Percentiles rank a stretch among this genome's conserved stretches.
phyloP scores from a whole-genome alignment of 2,888 invertebrate genomes.

The Tenthredo notha region DNA sequence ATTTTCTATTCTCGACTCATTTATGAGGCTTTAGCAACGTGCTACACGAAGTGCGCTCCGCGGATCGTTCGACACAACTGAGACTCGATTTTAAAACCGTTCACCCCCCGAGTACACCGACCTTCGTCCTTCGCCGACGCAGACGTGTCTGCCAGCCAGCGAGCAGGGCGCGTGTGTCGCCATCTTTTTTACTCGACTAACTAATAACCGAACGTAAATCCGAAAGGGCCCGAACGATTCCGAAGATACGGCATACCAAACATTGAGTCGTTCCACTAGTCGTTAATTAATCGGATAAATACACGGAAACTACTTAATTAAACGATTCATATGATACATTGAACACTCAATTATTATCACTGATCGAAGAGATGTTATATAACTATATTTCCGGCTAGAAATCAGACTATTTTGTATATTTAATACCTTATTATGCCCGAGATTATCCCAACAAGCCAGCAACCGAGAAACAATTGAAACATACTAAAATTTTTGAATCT shows the following conservation, averaged over 20 bases:
- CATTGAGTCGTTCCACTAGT: constrained; percentile 27
- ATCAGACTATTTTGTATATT: not conserved
- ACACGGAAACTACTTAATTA: not conserved
- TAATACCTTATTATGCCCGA: not conserved
- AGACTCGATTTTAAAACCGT: constrained; percentile 43
- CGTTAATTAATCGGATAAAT: constrained; percentile 3
- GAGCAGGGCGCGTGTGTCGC: constrained; percentile 46
- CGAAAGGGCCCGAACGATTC: constrained; percentile 1
- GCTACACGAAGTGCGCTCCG: constrained; percentile 60
- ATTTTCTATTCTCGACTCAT: not conserved
- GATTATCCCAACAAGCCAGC: not conserved
- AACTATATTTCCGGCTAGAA: not conserved
- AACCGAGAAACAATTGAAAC: not conserved
- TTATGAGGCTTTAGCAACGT: not conserved
- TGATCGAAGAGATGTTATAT: not conserved
- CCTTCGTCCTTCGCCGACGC: constrained; percentile 53
- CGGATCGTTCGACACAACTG: constrained; percentile 68
- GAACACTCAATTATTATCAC: not conserved
- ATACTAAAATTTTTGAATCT: not conserved
- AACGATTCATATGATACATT: not conserved
- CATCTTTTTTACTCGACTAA: constrained; percentile 22
- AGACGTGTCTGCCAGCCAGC: constrained; percentile 44
- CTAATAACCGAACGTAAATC: constrained; percentile 16
- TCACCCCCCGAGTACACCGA: constrained; percentile 53
- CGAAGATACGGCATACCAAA: constrained; percentile 1